phyloP scores from a whole-genome alignment of 2,113 vertebrate genomes.

The Lethenteron camtschaticum region DNA sequence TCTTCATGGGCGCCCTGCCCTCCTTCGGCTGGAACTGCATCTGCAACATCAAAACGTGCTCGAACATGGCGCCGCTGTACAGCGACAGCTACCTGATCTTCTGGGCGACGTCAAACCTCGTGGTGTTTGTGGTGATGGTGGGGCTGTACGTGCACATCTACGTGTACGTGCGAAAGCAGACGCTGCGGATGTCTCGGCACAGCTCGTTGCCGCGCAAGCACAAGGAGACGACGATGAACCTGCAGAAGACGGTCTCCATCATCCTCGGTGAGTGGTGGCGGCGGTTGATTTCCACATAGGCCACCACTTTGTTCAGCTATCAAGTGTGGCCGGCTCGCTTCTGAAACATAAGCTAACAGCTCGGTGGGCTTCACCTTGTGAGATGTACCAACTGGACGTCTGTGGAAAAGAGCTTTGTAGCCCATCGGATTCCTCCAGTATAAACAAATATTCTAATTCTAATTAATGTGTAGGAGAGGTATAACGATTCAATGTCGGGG shows the following conservation, averaged over 20 bases:
- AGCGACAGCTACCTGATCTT: slow-evolving; percentile 83
- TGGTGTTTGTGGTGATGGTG: slow-evolving; percentile 69
- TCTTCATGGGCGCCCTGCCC: slow-evolving; percentile 76
- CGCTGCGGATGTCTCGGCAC: slow-evolving; percentile 35
- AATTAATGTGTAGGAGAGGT: no score
- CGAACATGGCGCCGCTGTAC: slow-evolving; percentile 64
- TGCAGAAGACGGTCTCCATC: slow-evolving; percentile 96
- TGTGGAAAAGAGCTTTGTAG: no score
- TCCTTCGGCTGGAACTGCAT: slow-evolving; percentile 91
- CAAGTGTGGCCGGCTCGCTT: no score
- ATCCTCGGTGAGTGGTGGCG: slow-evolving; percentile 51
- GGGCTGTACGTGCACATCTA: slow-evolving; percentile 74
- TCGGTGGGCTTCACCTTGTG: no score
- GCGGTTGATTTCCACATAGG: background rate
- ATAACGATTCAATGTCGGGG: no score
- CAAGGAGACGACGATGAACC: slow-evolving; percentile 62
- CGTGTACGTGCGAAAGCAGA: slow-evolving; percentile 70
- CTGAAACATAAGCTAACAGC: no score
- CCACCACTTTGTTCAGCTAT: no score
- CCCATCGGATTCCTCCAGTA: no score
- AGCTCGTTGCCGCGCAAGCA: slow-evolving; percentile 60
- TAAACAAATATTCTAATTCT: no score
- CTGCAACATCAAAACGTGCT: slow-evolving; percentile 52
- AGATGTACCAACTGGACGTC: no score
- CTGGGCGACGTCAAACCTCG: slow-evolving; percentile 66